Conservation (phyloP, 1,140 invertebrate species). For the Aphelenchoides fujianensis region DNA sequence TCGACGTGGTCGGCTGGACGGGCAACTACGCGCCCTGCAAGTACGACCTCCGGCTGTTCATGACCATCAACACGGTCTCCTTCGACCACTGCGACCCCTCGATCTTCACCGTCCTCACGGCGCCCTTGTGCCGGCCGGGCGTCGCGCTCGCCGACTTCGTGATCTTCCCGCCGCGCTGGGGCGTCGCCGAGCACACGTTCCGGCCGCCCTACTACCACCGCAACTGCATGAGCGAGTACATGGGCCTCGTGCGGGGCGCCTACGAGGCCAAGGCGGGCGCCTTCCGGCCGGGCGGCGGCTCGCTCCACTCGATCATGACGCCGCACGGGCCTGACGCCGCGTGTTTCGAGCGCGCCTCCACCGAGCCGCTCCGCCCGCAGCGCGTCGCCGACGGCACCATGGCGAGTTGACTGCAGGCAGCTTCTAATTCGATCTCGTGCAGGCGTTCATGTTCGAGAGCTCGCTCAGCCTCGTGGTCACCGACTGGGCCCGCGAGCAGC, state of each 20-base stretch:
- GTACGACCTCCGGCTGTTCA: conserved; percentile 86
- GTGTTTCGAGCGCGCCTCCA: conserved; percentile 82
- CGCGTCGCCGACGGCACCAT: conserved; percentile 86
- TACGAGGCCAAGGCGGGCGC: conserved; percentile 92
- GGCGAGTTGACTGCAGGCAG: conserved; percentile 67
- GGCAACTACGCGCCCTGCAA: conserved; percentile 98
- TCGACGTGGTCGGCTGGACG: conserved; percentile 98
- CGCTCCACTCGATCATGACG: conserved; percentile 89
- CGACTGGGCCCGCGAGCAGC: conserved; percentile 79
- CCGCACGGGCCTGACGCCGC: conserved; percentile 88
- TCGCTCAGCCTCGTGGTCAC: conserved; percentile 83
- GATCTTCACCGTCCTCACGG: conserved; percentile 95
- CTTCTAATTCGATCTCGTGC: conserved; percentile 5
- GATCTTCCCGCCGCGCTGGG: conserved; percentile 95
- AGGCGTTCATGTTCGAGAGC: conserved; percentile 98
- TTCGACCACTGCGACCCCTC: conserved; percentile 97
- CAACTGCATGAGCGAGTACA: conserved; percentile 99
- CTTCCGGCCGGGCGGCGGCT: conserved; percentile 79
- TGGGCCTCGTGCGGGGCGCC: conserved; percentile 87
- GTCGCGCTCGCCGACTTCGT: conserved; percentile 96
- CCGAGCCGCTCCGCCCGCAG: conserved; percentile 71
- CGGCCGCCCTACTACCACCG: conserved; percentile 65
- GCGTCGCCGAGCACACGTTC: conserved; percentile 92
- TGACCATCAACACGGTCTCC: conserved; percentile 91
- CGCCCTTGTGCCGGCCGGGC: conserved; percentile 80